Conservation (phyloP, 2,113 vertebrate genomes). For the Silurus meridionalis region DNA sequence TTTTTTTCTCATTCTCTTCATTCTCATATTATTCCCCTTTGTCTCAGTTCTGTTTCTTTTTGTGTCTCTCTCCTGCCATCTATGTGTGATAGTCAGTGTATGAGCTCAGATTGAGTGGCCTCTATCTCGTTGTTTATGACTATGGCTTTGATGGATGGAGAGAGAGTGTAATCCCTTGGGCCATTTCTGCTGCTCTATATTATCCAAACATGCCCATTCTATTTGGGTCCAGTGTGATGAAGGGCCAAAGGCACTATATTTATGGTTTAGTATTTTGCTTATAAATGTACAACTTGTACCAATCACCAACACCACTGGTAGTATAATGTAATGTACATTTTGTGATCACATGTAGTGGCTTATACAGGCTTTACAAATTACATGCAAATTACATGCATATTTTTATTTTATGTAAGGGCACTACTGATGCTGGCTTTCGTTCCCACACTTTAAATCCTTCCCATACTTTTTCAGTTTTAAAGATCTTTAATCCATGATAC, state of each 20-base stretch:
- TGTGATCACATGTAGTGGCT: neutral
- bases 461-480: conserved; percentile 56
- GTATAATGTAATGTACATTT: neutral
- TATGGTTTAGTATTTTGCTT: conserved; percentile 3
- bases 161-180: conserved; percentile 42
- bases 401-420: neutral
- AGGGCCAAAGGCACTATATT: conserved; percentile 30
- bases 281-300: conserved; percentile 23
- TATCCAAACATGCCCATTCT: conserved; percentile 38
- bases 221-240: conserved; percentile 33
- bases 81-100: neutral
- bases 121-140: conserved; percentile 46
- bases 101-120: conserved; percentile 26
- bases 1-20: neutral
- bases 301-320: neutral
- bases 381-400: neutral
- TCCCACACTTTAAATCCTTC: conserved; percentile 53
- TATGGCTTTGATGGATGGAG: conserved; percentile 33
- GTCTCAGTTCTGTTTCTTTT: neutral
- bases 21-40: neutral
- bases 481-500: conserved; percentile 66
- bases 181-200: conserved; percentile 29
- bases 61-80: neutral
- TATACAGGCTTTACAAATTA: neutral
- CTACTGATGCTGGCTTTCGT: conserved; percentile 23